Conservation (phyloP, 2,888 invertebrate genomes). For the Campopleginae sp. region DNA sequence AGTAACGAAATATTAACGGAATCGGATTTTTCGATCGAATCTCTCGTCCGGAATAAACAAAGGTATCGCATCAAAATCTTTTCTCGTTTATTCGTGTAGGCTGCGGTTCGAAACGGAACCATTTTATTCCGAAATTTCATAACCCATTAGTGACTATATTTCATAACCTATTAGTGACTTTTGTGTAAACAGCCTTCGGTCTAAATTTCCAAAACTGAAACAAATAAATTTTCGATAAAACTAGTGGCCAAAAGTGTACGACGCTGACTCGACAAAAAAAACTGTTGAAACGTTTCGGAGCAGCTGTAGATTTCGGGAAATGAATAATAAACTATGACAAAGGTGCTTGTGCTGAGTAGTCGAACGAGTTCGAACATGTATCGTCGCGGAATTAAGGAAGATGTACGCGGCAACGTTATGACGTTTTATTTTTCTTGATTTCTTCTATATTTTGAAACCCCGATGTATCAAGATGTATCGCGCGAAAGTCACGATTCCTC, state of each 20-base stretch:
- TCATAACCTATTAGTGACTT: background rate
- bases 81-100: background rate
- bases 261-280: background rate
- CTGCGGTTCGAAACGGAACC: no score
- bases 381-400: background rate
- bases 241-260: background rate
- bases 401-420: background rate
- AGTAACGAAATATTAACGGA: background rate
- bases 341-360: background rate
- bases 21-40: background rate
- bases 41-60: background rate
- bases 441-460: background rate
- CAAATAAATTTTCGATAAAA: background rate
- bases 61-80: background rate
- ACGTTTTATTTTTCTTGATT: background rate
- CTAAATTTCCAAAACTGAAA: background rate
- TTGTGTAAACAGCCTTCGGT: background rate
- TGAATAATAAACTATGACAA: background rate
- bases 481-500: conserved; percentile 25
- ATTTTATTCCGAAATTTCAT: background rate
- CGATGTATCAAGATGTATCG: conserved; percentile 6
- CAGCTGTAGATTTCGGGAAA: background rate
- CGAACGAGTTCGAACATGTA: background rate
- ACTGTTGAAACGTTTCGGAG: background rate
- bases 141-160: no score